A percentile compares a stretch with the other conserved stretches of the same genome.
phyloP scores from a whole-genome alignment of 2,797 vertebrate species.

The Danio choprae region DNA sequence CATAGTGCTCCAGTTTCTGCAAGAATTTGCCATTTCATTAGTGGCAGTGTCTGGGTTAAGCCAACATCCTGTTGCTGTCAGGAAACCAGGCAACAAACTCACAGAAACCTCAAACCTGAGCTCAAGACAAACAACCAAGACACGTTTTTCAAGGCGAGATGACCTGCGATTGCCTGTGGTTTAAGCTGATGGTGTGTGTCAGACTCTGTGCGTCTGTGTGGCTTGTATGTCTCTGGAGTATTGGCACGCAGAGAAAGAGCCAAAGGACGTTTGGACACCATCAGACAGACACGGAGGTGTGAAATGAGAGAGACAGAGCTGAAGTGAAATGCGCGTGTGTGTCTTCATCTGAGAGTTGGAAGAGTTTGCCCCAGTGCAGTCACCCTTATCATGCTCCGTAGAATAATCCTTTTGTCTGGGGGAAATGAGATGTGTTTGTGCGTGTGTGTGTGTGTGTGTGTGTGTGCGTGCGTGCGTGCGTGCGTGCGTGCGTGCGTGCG shows the following conservation, averaged over 20 bases:
- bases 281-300: constrained; percentile 49
- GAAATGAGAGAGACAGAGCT: constrained; percentile 39
- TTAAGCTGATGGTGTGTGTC: not conserved
- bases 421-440: constrained; percentile 21
- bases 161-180: not conserved
- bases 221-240: constrained; percentile 7
- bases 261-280: constrained; percentile 27
- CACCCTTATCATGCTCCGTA: constrained; percentile 38
- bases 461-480: constrained; percentile 28
- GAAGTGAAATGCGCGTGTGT: constrained; percentile 4
- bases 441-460: not conserved
- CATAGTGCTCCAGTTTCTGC: not conserved
- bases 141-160: not conserved
- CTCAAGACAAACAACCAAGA: constrained; percentile 2
- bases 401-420: constrained; percentile 49
- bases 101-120: not conserved
- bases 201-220: not conserved
- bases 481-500: not conserved
- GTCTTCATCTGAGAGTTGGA: constrained; percentile 17
- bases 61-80: no score
- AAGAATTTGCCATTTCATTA: not conserved
- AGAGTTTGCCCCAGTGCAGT: constrained; percentile 25
- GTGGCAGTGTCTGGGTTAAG: no score
- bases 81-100: no score
- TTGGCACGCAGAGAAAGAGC: constrained; percentile 17